These are phyloP conservation scores for Eupithecia tripunctaria DNA, from an alignment of 2,888 invertebrate genomes.

Conservation along the genomic window DNA sequence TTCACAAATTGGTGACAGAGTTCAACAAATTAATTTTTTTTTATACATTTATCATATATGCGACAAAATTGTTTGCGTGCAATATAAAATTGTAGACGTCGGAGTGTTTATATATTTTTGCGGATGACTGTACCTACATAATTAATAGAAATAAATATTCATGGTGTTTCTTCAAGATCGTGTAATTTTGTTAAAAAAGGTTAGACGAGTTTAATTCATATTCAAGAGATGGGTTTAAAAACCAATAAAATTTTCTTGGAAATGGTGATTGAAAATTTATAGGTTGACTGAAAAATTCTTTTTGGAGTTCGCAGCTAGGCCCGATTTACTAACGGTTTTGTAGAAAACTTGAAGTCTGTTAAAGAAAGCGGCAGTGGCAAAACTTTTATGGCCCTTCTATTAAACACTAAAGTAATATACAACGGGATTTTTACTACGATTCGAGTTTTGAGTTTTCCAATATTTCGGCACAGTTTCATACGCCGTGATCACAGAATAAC, in stretches of 20 bases:
- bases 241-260: constrained; percentile 21
- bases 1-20: too few relatives aligned
- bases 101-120: not conserved
- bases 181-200: constrained; percentile 41
- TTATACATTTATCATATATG: too few relatives aligned
- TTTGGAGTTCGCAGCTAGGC: not conserved
- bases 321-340: not conserved
- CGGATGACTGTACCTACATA: not conserved
- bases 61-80: not conserved
- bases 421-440: too few relatives aligned
- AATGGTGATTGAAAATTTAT: constrained; percentile 17
- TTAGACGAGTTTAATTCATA: constrained; percentile 30
- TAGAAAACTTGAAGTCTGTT: not conserved
- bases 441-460: too few relatives aligned
- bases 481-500: too few relatives aligned
- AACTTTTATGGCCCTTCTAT: too few relatives aligned
- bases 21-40: too few relatives aligned
- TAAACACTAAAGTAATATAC: too few relatives aligned
- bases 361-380: too few relatives aligned
- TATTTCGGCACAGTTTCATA: too few relatives aligned
- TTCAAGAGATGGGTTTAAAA: constrained; percentile 29
- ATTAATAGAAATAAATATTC: constrained; percentile 46
- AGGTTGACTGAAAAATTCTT: not conserved
- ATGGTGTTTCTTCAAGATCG: constrained; percentile 38
- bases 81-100: not conserved